Evolutionary conservation across 2,113 vertebrate species (phyloP), one percentile per base, ranked within the genome.

Genomic region (Sylvia atricapilla): DNA sequence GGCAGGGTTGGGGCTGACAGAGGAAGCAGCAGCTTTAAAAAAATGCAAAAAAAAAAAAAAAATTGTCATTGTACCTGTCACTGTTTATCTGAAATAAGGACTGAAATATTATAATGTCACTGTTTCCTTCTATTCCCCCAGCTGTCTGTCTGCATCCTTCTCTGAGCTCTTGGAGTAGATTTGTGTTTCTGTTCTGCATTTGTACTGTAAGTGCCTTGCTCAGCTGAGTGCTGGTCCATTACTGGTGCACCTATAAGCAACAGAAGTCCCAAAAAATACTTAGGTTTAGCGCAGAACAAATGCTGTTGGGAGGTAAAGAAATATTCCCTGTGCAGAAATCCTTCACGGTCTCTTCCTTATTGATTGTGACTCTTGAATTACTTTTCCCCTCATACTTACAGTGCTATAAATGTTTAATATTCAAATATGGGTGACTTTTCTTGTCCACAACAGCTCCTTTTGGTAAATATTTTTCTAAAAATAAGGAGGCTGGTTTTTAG

Each of bases 401-500:
- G 43, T 35, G 24, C 59, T 90, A 46, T 35, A 74, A 84, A 35
- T 87, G n/a, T 84, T 95, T 93, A 35, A 19, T 88, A 86, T 88
- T 90, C 75, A 90, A 75, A 89, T 87, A 52, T 24, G 55, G 83
- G 73, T 63, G 64, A 31, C 47, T 80, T 76, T 81, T 66, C 87
- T 77, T 86, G 84, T 91, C 58, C 77, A 50, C 77, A 85, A 49
- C 28, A 52, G 22, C 30, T 87, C 66, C 44, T 87, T 91, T 68
- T 75, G 83, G 87, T 81, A 93, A 84, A 78, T 52, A 39, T 47
- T 92, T 39, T 86, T 55, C 68, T 86, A 74, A 86, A 97, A 90
- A 70, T 62, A 78, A 91, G 46, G 68, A 60, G 30, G 11, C 33
- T 85, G 66, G 0, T 83, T 93, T 90, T 76, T 55, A 83, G 75